Evolutionary conservation across 2,888 invertebrate species (phyloP), one percentile per base, ranked within the genome.

Genomic region (Leucania comma): DNA sequence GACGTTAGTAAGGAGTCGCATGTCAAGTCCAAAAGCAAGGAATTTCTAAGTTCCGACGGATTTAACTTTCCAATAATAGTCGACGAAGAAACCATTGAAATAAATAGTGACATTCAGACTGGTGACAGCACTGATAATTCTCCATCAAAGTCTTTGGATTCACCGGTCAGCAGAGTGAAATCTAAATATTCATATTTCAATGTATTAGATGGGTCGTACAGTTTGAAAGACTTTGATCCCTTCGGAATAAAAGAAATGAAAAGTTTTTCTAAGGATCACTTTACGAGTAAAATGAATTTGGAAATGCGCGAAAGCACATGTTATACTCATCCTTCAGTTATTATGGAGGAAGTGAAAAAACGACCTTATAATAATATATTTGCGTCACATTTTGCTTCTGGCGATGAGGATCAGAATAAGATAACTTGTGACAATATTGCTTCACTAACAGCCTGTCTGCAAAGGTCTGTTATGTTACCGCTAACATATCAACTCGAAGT

Each of bases 391-490:
- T 90, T 89, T 64, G 81, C 77, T 17, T 38, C 86, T 0, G 89
- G 90, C 10, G 89, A 90, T n/a, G 90, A 93, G 0, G 87, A 91
- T 0, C 89, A 91, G 12, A 83, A 89, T n/a, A 90, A 88, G 56
- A 87, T 94, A 2, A 88, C 86, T 4, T 91, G 92, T 67, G 93
- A 94, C 78, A 96, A 95, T 80, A 94, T 96, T 74, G 95, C 95
- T 1, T 95, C 95, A 5, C 84, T 97, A 26, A 96, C 97, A 0
- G 96, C 97, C 35, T 97, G 97, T 78, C 89, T 97, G 9, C 97
- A 97, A 85, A 96, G 97, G 88, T 97, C 97, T 1, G 96, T 98
- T 2, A 95, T 97, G 87, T 92, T 97, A 71, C 98, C 98, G 0
- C 89, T 98, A 4, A 96, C 96, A 14, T 96, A 97, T 29, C 98